Base-by-base conservation (phyloP, 2,797 vertebrate genomes). In the Leucoraja ocellata region DNA sequence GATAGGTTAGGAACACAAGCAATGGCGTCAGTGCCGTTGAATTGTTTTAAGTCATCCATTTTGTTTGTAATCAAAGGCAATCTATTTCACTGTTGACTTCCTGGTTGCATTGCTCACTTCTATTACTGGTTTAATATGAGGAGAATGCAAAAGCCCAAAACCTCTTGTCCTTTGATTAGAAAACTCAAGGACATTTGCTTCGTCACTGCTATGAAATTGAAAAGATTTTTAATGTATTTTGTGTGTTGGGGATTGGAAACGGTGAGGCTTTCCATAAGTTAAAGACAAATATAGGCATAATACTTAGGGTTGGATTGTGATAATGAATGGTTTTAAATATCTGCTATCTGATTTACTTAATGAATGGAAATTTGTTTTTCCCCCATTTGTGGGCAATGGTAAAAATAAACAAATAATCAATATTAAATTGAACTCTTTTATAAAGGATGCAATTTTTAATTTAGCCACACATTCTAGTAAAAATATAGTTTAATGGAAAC, bases 361-460 rank as follows among this genome's bases (percentile, higher is more conserved):
- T 36, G 61, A 1, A 16, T 21, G 1, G 32, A 32, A 88, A 68
- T 88, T 14, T n/a, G 36, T 36, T 32, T 65, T 36, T 54, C 46
- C 46, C 46, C 58, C n/a, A 32, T 86, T 68, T 88, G n/a, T 68
- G 63, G 36, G 65, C 21, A 9, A 0, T 21, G 84, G 63, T n/a
- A 86, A 81, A 63, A 86, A 32, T 18, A 6, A 3, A 36, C 16
- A 88, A 88, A 88, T 58, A 88, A 88, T 88, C 61, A 88, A 88
- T 63, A 88, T 88, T n/a, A 88, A 88, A 65, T 36, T 32, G 32
- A 32, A n/a, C 63, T 4, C 13, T 28, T 86, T 63, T 63, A 86
- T 65, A 86, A 86, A 84, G 10, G 58, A 28, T 0, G 14, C 28
- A 86, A 68, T 68, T 68, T 65, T 88, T 88, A 6, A 68, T 88